These are phyloP conservation scores for Oostethus manadensis DNA, from an alignment of 2,113 vertebrate genomes.

Conservation along the genomic window DNA sequence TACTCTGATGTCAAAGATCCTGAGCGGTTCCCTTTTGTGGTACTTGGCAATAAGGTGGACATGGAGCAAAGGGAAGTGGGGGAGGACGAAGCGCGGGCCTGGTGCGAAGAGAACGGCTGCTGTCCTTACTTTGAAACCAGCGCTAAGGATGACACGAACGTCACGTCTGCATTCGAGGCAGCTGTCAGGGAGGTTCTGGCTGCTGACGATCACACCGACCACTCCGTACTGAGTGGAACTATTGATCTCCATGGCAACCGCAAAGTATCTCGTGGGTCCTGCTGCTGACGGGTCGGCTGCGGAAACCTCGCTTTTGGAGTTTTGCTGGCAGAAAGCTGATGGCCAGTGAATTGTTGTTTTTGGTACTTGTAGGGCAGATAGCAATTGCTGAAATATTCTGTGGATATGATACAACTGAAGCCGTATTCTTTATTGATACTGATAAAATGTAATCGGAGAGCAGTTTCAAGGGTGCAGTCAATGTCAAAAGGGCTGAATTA, in stretches of 20 bases:
- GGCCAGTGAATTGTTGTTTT: slow-evolving; percentile 25
- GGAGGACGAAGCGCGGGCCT: slow-evolving; percentile 83
- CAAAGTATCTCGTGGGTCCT: slow-evolving; percentile 80
- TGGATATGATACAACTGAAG: slow-evolving; percentile 21
- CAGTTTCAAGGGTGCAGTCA: slow-evolving; percentile 14
- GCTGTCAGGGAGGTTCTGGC: slow-evolving; percentile 89
- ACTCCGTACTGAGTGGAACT: slow-evolving; percentile 83
- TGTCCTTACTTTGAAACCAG: slow-evolving; percentile 96
- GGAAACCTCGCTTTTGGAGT: slow-evolving; percentile 21
- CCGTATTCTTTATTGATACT: neutral
- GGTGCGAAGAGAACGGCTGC: slow-evolving; percentile 89
- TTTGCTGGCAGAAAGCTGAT: slow-evolving; percentile 24
- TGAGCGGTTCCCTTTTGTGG: slow-evolving; percentile 90
- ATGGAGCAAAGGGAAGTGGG: slow-evolving; percentile 83
- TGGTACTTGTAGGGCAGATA: slow-evolving; percentile 38
- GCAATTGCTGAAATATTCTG: slow-evolving; percentile 26
- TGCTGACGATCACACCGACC: slow-evolving; percentile 87
- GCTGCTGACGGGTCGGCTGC: slow-evolving; percentile 70
- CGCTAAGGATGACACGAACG: slow-evolving; percentile 96
- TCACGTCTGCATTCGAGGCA: slow-evolving; percentile 90
- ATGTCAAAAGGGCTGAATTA: slow-evolving; percentile 29
- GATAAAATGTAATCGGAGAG: slow-evolving; percentile 12
- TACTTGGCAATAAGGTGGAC: slow-evolving; percentile 95
- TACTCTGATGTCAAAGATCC: slow-evolving; percentile 91
- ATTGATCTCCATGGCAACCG: slow-evolving; percentile 87